Evolutionary conservation across 1,140 invertebrate genomes (phyloP).

Genomic region (Chelonus insularis): DNA sequence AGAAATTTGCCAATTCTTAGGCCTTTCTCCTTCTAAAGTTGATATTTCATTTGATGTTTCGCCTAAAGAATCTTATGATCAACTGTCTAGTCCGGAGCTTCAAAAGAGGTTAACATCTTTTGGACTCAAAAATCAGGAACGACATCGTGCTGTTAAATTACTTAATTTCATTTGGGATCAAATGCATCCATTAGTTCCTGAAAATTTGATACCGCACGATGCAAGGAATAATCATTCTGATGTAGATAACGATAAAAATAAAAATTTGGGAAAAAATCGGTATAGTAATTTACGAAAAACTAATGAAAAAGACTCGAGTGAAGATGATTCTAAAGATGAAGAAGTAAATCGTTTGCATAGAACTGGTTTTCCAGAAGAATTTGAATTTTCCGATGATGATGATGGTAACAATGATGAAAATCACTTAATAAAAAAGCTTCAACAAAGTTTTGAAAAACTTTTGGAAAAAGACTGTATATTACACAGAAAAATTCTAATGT

Average conservation of each 20-base stretch:
- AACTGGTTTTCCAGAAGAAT: slow-evolving; percentile 32
- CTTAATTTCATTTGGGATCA: slow-evolving; percentile 59
- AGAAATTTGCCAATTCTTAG: slow-evolving; percentile 10
- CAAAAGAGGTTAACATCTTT: slow-evolving; percentile 54
- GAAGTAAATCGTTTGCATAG: too few relatives aligned
- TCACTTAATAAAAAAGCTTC: background rate
- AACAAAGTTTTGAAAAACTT: slow-evolving; percentile 43
- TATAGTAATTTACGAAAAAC: too few relatives aligned
- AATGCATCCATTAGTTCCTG: slow-evolving; percentile 45
- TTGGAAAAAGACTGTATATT: slow-evolving; percentile 46
- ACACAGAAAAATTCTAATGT: slow-evolving; percentile 54
- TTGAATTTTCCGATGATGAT: slow-evolving; percentile 33
- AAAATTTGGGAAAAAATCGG: slow-evolving; percentile 4
- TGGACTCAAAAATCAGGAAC: slow-evolving; percentile 54
- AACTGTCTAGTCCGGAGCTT: slow-evolving; percentile 43
- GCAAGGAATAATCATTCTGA: background rate
- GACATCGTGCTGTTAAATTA: slow-evolving; percentile 53
- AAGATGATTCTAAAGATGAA: background rate
- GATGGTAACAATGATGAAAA: slow-evolving; percentile 22
- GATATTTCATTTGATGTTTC: slow-evolving; percentile 30
- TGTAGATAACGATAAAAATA: slow-evolving; percentile 30
- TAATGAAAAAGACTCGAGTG: background rate
- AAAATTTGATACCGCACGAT: slow-evolving; percentile 8
- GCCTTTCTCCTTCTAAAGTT: background rate
- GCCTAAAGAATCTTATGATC: slow-evolving; percentile 44